Percentiles rank a stretch among this genome's conserved stretches.
These are phyloP conservation scores for Apantesis nais DNA, from an alignment of 2,888 invertebrate genomes.

Conservation along the genomic window DNA sequence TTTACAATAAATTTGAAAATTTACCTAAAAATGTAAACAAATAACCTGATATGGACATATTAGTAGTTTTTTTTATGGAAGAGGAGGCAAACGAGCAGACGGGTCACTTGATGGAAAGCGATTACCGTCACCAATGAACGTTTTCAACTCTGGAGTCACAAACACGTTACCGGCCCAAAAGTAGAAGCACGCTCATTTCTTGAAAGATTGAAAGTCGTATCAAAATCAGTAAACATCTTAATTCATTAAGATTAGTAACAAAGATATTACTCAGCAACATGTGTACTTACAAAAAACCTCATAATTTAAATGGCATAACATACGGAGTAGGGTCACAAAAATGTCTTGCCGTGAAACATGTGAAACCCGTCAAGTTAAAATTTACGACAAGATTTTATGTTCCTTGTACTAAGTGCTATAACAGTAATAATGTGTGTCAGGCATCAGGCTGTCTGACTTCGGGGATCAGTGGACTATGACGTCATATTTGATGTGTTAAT, in stretches of 20 bases:
- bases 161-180: too few relatives aligned
- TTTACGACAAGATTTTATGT: conserved; percentile 45
- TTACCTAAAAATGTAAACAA: neutral
- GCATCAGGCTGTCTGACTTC: conserved; percentile 19
- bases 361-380: conserved; percentile 35
- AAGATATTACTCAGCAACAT: neutral
- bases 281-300: conserved; percentile 29
- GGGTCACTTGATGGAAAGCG: too few relatives aligned
- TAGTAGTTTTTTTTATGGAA: neutral
- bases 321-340: conserved; percentile 37
- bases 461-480: conserved; percentile 31
- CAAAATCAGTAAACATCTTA: too few relatives aligned
- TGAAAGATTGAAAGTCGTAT: too few relatives aligned
- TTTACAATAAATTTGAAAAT: too few relatives aligned
- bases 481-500: conserved; percentile 41
- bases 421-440: conserved; percentile 19
- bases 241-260: neutral
- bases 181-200: too few relatives aligned
- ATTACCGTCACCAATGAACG: too few relatives aligned
- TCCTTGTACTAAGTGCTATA: conserved; percentile 31
- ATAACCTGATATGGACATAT: neutral
- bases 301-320: conserved; percentile 47
- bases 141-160: too few relatives aligned
- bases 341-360: conserved; percentile 25
- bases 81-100: too few relatives aligned